phyloP scores from a whole-genome alignment of 1,140 invertebrate genomes.

The Apolygus lucorum region DNA sequence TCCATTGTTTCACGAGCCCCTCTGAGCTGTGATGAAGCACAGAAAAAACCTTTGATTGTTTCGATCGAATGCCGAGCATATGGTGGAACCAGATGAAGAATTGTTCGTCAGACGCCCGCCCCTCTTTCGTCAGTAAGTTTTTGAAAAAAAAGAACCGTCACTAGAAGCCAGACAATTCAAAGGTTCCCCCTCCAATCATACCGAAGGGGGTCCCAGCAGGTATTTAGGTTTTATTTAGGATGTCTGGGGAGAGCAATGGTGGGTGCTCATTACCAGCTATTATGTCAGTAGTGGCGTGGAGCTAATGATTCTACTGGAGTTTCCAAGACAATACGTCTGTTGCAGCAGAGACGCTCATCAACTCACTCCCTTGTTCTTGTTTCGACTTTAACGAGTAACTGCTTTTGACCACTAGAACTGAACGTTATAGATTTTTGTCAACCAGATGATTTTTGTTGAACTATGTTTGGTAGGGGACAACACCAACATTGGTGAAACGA shows the following conservation, averaged over 20 bases:
- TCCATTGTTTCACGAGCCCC: no score
- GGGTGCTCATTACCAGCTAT: slow-evolving; percentile 4
- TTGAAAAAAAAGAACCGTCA: background rate
- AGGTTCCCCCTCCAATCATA: background rate
- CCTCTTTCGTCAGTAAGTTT: background rate
- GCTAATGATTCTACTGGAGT: slow-evolving; percentile 6
- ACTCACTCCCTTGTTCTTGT: background rate
- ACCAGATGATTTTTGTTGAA: no score
- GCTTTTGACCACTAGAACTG: background rate
- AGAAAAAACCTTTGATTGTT: no score
- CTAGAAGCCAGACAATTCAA: background rate
- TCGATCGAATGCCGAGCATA: no score
- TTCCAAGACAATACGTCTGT: slow-evolving; percentile 12
- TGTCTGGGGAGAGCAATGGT: background rate
- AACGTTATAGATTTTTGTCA: no score
- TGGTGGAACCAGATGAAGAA: background rate
- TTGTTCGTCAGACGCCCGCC: background rate
- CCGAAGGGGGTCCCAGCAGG: background rate
- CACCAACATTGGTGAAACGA: no score
- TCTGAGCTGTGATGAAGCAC: no score
- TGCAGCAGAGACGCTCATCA: slow-evolving; percentile 9
- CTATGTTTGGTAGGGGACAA: no score
- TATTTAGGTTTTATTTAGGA: background rate
- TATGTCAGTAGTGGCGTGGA: slow-evolving; percentile 5
- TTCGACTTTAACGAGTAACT: background rate